phyloP scores from a whole-genome alignment of 2,888 invertebrate species.

The Oligia latruncula region DNA sequence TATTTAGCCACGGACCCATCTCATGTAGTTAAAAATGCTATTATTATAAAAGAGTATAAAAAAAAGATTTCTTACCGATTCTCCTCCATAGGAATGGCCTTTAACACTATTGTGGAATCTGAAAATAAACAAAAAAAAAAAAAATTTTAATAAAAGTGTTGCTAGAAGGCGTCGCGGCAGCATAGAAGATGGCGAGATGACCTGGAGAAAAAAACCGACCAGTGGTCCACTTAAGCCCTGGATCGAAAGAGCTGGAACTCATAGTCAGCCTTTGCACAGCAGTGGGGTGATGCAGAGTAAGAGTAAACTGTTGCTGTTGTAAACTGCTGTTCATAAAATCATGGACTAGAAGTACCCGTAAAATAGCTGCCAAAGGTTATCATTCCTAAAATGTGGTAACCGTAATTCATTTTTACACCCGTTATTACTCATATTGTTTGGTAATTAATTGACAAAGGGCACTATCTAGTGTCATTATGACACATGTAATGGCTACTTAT shows the following conservation, averaged over 20 bases:
- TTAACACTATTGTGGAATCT: slow-evolving; percentile 28
- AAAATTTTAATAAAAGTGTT: neutral
- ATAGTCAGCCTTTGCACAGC: neutral
- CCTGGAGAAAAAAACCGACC: too few relatives aligned
- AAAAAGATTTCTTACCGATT: slow-evolving; percentile 27
- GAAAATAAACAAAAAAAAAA: slow-evolving; percentile 14
- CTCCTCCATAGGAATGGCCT: slow-evolving; percentile 45
- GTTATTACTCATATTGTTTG: slow-evolving; percentile 31
- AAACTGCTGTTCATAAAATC: neutral
- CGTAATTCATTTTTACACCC: slow-evolving; percentile 43
- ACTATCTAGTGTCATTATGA: slow-evolving; percentile 36
- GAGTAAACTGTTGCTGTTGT: neutral
- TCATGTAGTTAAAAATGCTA: neutral
- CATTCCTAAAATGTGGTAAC: slow-evolving; percentile 19
- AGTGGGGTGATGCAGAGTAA: neutral
- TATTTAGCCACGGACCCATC: too few relatives aligned
- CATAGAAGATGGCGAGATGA: neutral
- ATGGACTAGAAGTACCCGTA: neutral
- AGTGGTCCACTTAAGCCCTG: too few relatives aligned
- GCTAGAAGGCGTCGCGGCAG: neutral
- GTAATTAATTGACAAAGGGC: slow-evolving; percentile 54
- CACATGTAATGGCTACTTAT: slow-evolving; percentile 45
- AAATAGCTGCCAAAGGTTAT: slow-evolving; percentile 36
- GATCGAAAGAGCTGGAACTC: neutral
- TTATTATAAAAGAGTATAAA: neutral